Evolutionary conservation across 92 coral and sea anemone species (phyloP).

Genomic region (Scolanthus callimorphus): DNA sequence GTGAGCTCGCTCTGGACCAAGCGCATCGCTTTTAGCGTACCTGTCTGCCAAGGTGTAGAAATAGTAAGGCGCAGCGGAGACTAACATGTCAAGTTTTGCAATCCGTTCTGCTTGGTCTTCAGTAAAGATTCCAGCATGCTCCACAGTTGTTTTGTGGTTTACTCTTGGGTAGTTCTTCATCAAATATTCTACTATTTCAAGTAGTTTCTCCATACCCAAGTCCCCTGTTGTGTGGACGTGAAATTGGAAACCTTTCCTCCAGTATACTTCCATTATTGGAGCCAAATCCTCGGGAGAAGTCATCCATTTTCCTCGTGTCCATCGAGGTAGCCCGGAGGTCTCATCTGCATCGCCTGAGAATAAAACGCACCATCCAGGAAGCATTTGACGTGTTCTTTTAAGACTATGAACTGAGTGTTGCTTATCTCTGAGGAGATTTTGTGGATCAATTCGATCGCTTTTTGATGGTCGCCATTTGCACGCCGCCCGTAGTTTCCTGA

Average conservation of each 20-base stretch:
- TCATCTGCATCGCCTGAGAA: too few relatives aligned
- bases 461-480: constrained; percentile 8
- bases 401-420: too few relatives aligned
- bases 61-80: constrained; percentile 45
- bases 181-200: constrained; percentile 20
- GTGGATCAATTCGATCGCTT: too few relatives aligned
- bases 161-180: constrained; percentile 16
- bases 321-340: too few relatives aligned
- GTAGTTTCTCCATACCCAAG: constrained; percentile 24
- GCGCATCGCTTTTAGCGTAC: constrained; percentile 8
- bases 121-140: constrained; percentile 49
- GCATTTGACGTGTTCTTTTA: too few relatives aligned
- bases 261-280: too few relatives aligned
- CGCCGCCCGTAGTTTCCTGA: constrained; percentile 11
- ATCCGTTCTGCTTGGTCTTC: constrained; percentile 39
- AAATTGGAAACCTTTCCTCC: constrained; percentile 38
- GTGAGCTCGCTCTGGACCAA: constrained; percentile 21
- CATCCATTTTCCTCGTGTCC: too few relatives aligned
- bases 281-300: too few relatives aligned
- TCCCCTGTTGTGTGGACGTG: constrained; percentile 44
- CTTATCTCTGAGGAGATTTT: too few relatives aligned
- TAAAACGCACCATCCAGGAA: too few relatives aligned
- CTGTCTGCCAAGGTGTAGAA: constrained; percentile 38
- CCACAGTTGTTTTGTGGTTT: constrained; percentile 22
- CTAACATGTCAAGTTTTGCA: constrained; percentile 24